Base-by-base conservation (phyloP, 2,888 invertebrate species). In the Lamproptera curius region DNA sequence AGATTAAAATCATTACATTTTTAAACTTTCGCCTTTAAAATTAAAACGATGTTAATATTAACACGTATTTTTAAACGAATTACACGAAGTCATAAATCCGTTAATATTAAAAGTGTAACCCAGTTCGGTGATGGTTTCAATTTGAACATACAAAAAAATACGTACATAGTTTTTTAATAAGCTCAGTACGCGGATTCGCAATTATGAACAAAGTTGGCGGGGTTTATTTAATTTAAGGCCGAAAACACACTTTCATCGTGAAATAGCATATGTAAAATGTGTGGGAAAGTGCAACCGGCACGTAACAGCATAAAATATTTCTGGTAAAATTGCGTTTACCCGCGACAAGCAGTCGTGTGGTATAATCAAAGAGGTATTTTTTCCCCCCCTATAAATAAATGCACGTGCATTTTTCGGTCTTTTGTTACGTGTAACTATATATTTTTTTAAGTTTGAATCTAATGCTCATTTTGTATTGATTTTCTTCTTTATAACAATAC, bases 251-350 rank as follows among this genome's bases (percentile, higher is more conserved):
- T 65, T 62, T 64, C 56, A 58, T 61, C 63, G 59, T 63, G 63
- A 67, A 72, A 67, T 60, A 62, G 62, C 65, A 64, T 67, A 65
- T 64, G 61, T 65, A 62, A 71, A 69, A 67, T 66, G 65, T 60
- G 63, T 61, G 58, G 65, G 63, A 60, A 62, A 67, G 69, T 72
- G 70, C 70, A 70, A 70, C 72, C 70, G 69, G 66, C 58, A 61
- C 55, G 65, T 64, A 68, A 65, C 65, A 67, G 72, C 64, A 67
- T 74, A 74, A 74, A 76, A 79, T 75, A 76, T 77, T 74, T 75
- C 70, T 68, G 69, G 72, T 74, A 66, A 72, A 73, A 73, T 71
- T 73, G 72, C 69, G 77, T 75, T 75, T 73, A 73, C 73, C 73
- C 73, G 74, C 70, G 66, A 73, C 71, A 70, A 74, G 67, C 73